Evolutionary conservation across 2,113 vertebrate species (phyloP).

Genomic region (Noturus placidus): DNA sequence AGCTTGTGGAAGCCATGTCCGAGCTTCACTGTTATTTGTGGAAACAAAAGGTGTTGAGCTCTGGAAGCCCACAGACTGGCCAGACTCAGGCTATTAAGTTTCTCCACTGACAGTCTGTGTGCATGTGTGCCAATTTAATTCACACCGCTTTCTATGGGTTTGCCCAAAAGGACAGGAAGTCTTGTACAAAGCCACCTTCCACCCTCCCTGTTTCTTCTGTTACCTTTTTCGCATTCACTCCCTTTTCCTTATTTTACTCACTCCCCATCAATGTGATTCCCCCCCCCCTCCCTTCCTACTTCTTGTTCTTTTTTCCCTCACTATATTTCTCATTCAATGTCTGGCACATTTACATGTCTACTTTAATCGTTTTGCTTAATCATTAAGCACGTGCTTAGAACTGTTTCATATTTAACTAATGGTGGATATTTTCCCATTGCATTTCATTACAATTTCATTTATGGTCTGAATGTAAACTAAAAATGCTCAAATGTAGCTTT

Average conservation of each 20-base stretch:
- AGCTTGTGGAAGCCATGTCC: constrained; percentile 52
- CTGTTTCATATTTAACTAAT: not conserved
- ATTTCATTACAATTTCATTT: not conserved
- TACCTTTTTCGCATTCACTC: constrained; percentile 31
- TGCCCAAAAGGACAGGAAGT: constrained; percentile 69
- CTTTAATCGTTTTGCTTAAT: not conserved
- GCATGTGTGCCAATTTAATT: constrained; percentile 50
- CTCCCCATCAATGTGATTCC: constrained; percentile 35
- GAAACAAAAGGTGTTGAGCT: constrained; percentile 63
- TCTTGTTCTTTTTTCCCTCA: not conserved
- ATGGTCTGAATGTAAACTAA: not conserved
- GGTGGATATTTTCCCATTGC: not conserved
- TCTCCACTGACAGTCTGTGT: constrained; percentile 55
- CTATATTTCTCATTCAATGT: not conserved
- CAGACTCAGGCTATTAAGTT: constrained; percentile 61
- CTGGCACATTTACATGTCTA: constrained; percentile 25
- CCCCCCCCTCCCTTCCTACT: constrained; percentile 39
- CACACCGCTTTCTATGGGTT: constrained; percentile 50
- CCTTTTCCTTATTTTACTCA: constrained; percentile 40
- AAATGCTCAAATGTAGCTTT: not conserved
- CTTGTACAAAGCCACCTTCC: constrained; percentile 66
- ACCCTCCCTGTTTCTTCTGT: constrained; percentile 58
- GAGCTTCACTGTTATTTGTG: constrained; percentile 65
- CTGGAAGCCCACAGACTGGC: constrained; percentile 46
- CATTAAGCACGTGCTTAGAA: constrained; percentile 26